Conservation (phyloP, 2,113 vertebrate species). For the Potamarius usumacintae region DNA sequence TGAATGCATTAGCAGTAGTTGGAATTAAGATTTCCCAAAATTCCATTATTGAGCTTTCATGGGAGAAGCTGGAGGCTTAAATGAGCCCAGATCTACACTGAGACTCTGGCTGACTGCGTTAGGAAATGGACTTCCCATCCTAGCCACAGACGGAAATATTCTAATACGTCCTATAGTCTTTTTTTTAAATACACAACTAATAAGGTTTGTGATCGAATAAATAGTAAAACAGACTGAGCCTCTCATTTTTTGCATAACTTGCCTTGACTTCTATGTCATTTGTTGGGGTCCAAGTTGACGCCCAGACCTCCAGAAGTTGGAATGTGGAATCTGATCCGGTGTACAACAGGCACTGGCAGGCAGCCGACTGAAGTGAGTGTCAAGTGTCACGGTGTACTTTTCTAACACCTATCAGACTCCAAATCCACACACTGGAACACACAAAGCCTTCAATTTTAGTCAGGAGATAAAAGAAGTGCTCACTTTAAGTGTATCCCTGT, state of each 20-base stretch:
- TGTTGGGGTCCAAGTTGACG: background rate
- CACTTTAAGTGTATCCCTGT: background rate
- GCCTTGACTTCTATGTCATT: background rate
- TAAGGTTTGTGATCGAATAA: background rate
- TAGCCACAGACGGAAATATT: too few relatives aligned
- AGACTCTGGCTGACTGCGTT: background rate
- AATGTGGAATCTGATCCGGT: slow-evolving; percentile 18
- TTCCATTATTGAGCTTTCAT: background rate
- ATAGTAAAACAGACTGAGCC: background rate
- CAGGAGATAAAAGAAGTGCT: background rate
- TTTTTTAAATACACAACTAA: background rate
- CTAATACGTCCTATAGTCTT: background rate
- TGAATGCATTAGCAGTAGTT: background rate
- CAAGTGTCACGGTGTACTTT: slow-evolving; percentile 17
- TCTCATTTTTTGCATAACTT: background rate
- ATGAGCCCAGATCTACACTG: background rate
- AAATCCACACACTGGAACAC: background rate
- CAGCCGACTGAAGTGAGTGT: slow-evolving; percentile 9
- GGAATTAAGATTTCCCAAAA: background rate
- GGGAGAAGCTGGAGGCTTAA: background rate
- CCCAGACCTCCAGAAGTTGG: background rate
- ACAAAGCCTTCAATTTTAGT: background rate
- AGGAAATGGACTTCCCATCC: background rate
- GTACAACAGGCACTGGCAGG: slow-evolving; percentile 15
- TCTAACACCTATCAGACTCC: background rate